These are phyloP conservation scores for Stegodyphus mimosarum DNA, from an alignment of 1,140 invertebrate species.

Conservation along the genomic window DNA sequence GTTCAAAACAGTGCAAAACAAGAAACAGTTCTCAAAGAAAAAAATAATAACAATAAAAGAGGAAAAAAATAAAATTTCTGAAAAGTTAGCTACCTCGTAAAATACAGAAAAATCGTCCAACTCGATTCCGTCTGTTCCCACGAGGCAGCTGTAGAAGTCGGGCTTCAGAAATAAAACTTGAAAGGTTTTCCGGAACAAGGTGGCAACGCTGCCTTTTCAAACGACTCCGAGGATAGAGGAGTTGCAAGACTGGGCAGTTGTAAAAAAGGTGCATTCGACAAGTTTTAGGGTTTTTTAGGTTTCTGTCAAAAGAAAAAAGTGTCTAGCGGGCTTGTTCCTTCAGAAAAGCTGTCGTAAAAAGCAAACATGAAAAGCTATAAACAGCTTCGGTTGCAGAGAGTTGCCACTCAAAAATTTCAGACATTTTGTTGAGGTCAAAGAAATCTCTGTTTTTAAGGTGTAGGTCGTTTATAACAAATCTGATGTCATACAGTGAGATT, in stretches of 20 bases:
- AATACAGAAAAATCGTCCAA: conserved; percentile 1
- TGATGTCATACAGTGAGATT: too few species aligned
- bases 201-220: neutral
- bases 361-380: too few species aligned
- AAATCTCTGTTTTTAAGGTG: too few species aligned
- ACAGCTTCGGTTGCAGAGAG: too few species aligned
- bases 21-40: neutral
- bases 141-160: neutral
- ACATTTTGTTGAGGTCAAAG: too few species aligned
- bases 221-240: neutral
- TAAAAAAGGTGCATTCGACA: neutral
- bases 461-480: too few species aligned
- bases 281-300: neutral
- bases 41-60: neutral
- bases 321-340: neutral
- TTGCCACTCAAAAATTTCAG: too few species aligned
- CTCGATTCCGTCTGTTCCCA: neutral
- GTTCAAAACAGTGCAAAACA: neutral
- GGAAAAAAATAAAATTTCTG: neutral
- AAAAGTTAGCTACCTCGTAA: neutral
- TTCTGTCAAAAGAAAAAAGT: neutral
- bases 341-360: neutral
- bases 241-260: neutral
- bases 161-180: neutral
- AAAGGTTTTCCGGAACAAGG: neutral